Evolutionary conservation across 2,888 invertebrate genomes (phyloP), one percentile per base, ranked within the genome.

Genomic region (Caenorhabditis afra): DNA sequence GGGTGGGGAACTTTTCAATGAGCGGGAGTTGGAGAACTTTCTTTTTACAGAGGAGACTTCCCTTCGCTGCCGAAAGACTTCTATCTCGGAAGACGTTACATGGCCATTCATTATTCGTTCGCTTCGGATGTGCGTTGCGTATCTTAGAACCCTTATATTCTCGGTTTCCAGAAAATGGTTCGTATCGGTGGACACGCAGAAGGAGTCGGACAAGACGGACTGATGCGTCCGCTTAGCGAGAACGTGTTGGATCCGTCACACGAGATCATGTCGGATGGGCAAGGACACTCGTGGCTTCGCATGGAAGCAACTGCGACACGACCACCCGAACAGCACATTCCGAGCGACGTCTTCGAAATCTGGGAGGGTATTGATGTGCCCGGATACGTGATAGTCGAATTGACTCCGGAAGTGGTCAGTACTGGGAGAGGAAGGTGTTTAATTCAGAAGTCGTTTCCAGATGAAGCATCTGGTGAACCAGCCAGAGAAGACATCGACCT

Each of bases 101-200:
- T n/a, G 16, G 52, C 50, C 0, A 23, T 23, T 7, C 73, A 58
- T 22, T 73, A 29, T 18, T 44, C 45, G 8, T 64, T 65, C 37
- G 8, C 23, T n/a, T 0, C n/a, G 3, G 73, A 73, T 58, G 65
- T 73, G 29, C 35, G 70, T 39, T 3, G 11, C 41, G 14, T 41
- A 1, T 12, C 23, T 16, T 12, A 11, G 20, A 8, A 4, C 23
- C 16, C 3, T 58, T 39, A 18, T 12, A 20, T 10, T 7, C 22
- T 44, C n/a, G 18, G 18, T 68, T 73, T n/a, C n/a, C 45, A 73
- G 73, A 47, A 18, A 61, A 66, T 74, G 66, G 53, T 65, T 14
- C 57, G 74, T 37, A 50, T 74, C 10, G 59, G 53, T 39, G 74
- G 65, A 22, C 49, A 66, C 18, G 59, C 59, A 5, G n/a, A 37